Conservation (phyloP, 2,888 invertebrate genomes). For the Athalia circularis region DNA sequence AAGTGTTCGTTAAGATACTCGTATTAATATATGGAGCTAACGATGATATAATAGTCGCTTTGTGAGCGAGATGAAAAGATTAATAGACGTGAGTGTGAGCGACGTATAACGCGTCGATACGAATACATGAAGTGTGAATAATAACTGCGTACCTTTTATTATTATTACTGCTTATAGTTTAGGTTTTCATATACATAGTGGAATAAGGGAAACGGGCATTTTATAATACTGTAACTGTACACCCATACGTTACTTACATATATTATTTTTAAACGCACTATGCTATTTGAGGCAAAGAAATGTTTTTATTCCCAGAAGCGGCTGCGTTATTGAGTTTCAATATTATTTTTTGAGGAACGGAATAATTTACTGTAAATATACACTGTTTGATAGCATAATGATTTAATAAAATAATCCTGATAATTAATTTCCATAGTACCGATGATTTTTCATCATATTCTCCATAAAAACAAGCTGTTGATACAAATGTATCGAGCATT, state of each 20-base stretch:
- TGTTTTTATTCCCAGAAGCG: no score
- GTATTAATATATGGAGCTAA: background rate
- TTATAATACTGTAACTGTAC: slow-evolving; percentile 12
- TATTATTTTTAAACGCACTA: background rate
- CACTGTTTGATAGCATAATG: no score
- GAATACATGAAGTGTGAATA: slow-evolving; percentile 6
- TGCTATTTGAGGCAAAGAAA: no score
- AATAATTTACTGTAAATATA: no score
- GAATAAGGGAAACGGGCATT: slow-evolving; percentile 50
- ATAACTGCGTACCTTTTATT: slow-evolving; percentile 17
- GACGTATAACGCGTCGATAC: background rate
- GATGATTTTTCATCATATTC: no score
- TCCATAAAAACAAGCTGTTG: no score
- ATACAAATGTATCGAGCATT: no score
- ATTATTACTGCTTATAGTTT: slow-evolving; percentile 30
- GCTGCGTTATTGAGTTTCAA: no score
- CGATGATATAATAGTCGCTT: slow-evolving; percentile 24
- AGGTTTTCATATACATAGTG: slow-evolving; percentile 22
- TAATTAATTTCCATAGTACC: no score
- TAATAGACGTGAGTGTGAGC: background rate
- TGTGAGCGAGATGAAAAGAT: background rate
- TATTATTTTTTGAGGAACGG: no score
- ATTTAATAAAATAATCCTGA: no score
- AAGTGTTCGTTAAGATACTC: no score
- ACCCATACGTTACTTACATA: slow-evolving; percentile 31